phyloP scores from a whole-genome alignment of 2,888 invertebrate species.

The Gastrophysa polygoni region DNA sequence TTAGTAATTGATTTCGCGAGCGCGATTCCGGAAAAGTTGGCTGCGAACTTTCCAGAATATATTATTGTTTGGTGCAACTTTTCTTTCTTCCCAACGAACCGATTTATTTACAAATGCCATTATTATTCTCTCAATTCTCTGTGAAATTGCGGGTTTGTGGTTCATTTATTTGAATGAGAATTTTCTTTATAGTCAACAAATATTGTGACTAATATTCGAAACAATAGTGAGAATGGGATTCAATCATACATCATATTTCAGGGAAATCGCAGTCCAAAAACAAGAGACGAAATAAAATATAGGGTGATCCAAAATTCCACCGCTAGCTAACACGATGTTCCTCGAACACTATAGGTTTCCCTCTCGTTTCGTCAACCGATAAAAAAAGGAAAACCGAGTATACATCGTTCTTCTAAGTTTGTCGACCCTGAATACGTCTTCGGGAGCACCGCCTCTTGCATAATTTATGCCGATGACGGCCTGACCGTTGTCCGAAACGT shows the following conservation, averaged over 20 bases:
- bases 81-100: neutral
- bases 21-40: constrained; percentile 28
- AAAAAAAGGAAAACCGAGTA: no score
- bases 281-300: no score
- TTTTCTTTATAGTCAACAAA: neutral
- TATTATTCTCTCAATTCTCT: neutral
- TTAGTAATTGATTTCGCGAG: constrained; percentile 38
- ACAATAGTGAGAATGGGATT: no score
- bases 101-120: neutral
- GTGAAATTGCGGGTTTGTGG: neutral
- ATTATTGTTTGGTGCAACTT: constrained; percentile 14
- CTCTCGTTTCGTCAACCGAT: no score
- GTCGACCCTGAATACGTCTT: no score
- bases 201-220: neutral
- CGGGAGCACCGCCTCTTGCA: neutral
- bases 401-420: no score
- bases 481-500: constrained; percentile 1
- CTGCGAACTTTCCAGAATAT: constrained; percentile 10
- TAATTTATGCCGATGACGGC: constrained; percentile 8
- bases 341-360: no score
- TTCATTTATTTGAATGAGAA: neutral
- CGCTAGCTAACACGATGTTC: no score
- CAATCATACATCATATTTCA: no score
- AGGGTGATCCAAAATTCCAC: no score
- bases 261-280: no score